These are phyloP conservation scores for Squalus acanthias DNA, from an alignment of 2,797 vertebrate genomes.

Conservation along the genomic window DNA sequence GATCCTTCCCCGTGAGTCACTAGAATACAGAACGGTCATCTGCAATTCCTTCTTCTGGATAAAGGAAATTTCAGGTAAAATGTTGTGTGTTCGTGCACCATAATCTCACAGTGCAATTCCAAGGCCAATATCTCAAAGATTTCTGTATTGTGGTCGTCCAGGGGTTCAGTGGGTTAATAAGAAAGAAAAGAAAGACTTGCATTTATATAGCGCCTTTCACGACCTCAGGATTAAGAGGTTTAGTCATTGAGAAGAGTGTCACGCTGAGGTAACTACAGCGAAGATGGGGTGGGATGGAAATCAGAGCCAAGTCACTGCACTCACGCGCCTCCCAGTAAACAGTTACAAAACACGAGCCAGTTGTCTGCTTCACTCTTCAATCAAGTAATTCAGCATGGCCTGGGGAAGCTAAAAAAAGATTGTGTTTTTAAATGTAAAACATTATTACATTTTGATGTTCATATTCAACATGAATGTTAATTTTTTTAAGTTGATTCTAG, in stretches of 20 bases:
- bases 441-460: background rate
- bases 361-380: background rate
- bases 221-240: background rate
- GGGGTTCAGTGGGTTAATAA: background rate
- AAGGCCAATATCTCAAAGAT: background rate
- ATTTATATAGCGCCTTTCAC: background rate
- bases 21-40: background rate
- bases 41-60: background rate
- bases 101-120: background rate
- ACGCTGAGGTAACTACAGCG: too few relatives aligned
- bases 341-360: background rate
- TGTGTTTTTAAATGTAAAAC: background rate
- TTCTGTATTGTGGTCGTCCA: background rate
- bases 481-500: background rate
- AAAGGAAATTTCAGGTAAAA: background rate
- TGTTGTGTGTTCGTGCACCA: background rate
- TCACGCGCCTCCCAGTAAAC: too few relatives aligned
- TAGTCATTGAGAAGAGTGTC: background rate
- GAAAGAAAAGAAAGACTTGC: background rate
- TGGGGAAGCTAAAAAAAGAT: background rate
- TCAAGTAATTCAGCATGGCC: background rate
- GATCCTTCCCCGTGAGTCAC: background rate
- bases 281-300: too few relatives aligned
- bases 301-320: background rate
- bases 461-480: background rate